A percentile compares a stretch with the other conserved stretches of the same genome.
Evolutionary conservation across 2,113 vertebrate species (phyloP).

Genomic region (Esox niger): DNA sequence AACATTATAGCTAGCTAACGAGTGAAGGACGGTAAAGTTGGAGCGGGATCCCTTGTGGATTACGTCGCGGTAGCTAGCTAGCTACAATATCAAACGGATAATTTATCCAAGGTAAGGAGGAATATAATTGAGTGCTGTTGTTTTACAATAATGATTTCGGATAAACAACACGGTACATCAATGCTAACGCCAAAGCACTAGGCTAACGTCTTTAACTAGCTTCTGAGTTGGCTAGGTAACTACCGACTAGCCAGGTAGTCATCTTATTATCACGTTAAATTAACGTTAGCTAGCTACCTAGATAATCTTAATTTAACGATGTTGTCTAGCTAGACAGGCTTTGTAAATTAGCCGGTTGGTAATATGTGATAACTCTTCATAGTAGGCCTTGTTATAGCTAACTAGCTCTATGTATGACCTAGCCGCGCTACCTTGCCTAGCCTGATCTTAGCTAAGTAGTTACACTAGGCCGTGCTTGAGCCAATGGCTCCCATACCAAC

Average conservation of each 20-base stretch:
- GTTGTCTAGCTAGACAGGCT: neutral
- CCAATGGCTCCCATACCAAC: too few species aligned
- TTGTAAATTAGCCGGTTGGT: neutral
- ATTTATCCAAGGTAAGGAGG: slow-evolving; percentile 63
- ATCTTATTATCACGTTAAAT: too few species aligned
- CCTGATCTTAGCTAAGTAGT: neutral
- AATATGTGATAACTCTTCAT: too few species aligned
- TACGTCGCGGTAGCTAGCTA: slow-evolving; percentile 12
- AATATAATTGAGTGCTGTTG: slow-evolving; percentile 16
- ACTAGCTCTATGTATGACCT: neutral
- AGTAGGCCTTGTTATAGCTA: too few species aligned
- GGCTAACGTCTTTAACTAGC: too few species aligned
- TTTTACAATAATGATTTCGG: slow-evolving; percentile 33
- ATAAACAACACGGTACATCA: slow-evolving; percentile 57
- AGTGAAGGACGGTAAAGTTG: slow-evolving; percentile 46
- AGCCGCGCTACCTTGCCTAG: neutral
- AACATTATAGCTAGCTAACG: slow-evolving; percentile 40
- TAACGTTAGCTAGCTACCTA: slow-evolving; percentile 16
- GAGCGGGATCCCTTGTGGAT: neutral
- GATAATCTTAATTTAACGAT: neutral
- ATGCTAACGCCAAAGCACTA: too few species aligned
- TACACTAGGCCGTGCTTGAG: too few species aligned
- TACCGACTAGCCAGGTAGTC: too few species aligned
- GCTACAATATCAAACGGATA: slow-evolving; percentile 40
- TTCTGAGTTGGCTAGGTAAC: too few species aligned